These are phyloP conservation scores for Drosophila mayri DNA, from an alignment of 1,140 invertebrate species.

Conservation along the genomic window DNA sequence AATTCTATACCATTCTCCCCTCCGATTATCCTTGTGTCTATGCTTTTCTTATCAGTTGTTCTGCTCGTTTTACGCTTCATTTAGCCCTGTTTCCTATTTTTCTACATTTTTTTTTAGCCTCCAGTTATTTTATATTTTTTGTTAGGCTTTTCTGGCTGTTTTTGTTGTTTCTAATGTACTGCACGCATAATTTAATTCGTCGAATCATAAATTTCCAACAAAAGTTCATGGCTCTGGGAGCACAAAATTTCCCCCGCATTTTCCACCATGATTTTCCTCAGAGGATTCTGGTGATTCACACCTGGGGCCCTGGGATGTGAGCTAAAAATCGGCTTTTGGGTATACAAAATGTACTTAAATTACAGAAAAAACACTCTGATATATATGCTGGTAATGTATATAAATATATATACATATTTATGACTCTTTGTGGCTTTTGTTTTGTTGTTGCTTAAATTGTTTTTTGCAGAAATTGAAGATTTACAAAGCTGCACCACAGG, in stretches of 20 bases:
- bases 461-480: slow-evolving; percentile 37
- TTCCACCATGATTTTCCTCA: slow-evolving; percentile 23
- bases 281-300: slow-evolving; percentile 11
- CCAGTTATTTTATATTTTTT: not conserved
- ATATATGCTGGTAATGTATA: slow-evolving; percentile 12
- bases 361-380: slow-evolving; percentile 19
- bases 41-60: slow-evolving; percentile 64
- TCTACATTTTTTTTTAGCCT: not conserved
- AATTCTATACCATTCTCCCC: not conserved
- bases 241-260: not conserved
- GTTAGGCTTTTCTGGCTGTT: not conserved
- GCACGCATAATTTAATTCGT: slow-evolving; percentile 80
- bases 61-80: slow-evolving; percentile 71
- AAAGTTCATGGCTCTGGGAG: slow-evolving; percentile 44
- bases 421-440: not conserved
- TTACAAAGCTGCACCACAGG: slow-evolving; percentile 43
- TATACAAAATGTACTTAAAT: slow-evolving; percentile 49
- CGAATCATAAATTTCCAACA: slow-evolving; percentile 73
- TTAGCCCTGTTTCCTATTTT: slow-evolving; percentile 13
- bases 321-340: slow-evolving; percentile 50
- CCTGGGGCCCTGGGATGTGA: slow-evolving; percentile 10
- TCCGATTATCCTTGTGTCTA: not conserved
- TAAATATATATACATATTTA: not conserved
- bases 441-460: slow-evolving; percentile 33
- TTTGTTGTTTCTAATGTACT: slow-evolving; percentile 56